Evolutionary conservation across 2,888 invertebrate genomes (phyloP).

Genomic region (Drosophila leonis): DNA sequence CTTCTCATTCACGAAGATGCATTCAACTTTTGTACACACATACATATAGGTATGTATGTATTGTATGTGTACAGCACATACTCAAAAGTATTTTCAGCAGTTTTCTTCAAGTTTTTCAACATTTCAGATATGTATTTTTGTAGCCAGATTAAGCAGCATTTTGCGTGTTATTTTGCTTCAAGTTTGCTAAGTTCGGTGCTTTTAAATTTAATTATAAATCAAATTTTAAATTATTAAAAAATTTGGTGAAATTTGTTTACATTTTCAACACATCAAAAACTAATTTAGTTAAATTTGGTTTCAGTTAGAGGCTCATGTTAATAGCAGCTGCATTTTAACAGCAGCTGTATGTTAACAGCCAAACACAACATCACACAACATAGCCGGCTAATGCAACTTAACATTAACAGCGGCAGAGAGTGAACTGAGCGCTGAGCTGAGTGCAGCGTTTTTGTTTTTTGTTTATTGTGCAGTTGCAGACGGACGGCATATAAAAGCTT

Average conservation of each 20-base stretch:
- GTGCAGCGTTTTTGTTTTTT: slow-evolving; percentile 15
- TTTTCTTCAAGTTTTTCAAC: neutral
- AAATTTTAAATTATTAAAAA: no score
- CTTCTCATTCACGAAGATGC: neutral
- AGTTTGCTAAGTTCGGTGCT: no score
- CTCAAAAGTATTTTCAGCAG: neutral
- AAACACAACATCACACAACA: neutral
- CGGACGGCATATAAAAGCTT: slow-evolving; percentile 39
- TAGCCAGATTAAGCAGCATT: no score
- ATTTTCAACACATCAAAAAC: neutral
- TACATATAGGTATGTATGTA: neutral
- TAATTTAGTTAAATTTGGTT: neutral
- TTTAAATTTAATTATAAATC: no score
- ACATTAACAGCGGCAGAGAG: slow-evolving; percentile 16
- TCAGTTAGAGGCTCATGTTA: neutral
- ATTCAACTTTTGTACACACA: neutral
- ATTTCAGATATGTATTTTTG: neutral
- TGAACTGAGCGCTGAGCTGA: slow-evolving; percentile 24
- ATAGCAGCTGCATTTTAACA: slow-evolving; percentile 1
- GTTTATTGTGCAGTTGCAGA: slow-evolving; percentile 36
- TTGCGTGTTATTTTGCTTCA: no score
- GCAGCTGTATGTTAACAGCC: neutral
- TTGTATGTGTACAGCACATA: neutral
- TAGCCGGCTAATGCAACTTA: slow-evolving; percentile 35
- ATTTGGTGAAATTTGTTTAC: no score